Base-by-base conservation (phyloP, 2,113 vertebrate species). In the Balaenoptera acutorostrata region DNA sequence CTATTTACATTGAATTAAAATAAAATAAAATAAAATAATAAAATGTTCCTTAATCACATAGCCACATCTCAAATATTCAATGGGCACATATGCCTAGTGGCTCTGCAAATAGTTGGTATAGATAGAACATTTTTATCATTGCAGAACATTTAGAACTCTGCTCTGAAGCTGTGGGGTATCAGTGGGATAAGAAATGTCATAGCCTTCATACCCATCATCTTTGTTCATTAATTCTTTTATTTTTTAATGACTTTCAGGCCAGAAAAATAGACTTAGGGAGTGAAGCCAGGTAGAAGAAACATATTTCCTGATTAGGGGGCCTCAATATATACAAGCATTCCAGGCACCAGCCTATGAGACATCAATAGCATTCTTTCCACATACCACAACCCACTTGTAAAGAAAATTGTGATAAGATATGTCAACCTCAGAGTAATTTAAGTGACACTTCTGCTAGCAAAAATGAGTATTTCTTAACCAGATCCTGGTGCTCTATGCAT, bases 291-390 rank as follows among this genome's bases (percentile, higher is more conserved):
- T 44, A 63, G 75, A 84, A 83, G 55, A 86, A 85, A 90, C 25
- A 72, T 36, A 52, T 3, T 87, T 93, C 41, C 61, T 82, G 20
- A 49, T 72, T 46, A 63, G 84, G 44, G 25, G 57, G 29, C 12
- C n/a, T 85, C 31, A 36, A 2, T 29, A 87, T 31, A 72, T 8
- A 49, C 61, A 96, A 68, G 61, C 49, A 59, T 78, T 66, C 36
- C n/a, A 77, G 88, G 25, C 12, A n/a, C 1, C 8, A n/a, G 91
- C 36, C 39, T 39, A 23, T 4, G 82, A 78, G 89, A 90, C 49
- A 81, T 52, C 90, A 82, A 57, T n/a, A 71, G 55, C 52, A 94
- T 93, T 96, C 88, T 88, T 63, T 61, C 84, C n/a, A 61, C 75
- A 69, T 72, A 74, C 46, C 29, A 44, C 3, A 77, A 61, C 46